Conservation (phyloP, 2,797 vertebrate species). For the Poecilia wingei region DNA sequence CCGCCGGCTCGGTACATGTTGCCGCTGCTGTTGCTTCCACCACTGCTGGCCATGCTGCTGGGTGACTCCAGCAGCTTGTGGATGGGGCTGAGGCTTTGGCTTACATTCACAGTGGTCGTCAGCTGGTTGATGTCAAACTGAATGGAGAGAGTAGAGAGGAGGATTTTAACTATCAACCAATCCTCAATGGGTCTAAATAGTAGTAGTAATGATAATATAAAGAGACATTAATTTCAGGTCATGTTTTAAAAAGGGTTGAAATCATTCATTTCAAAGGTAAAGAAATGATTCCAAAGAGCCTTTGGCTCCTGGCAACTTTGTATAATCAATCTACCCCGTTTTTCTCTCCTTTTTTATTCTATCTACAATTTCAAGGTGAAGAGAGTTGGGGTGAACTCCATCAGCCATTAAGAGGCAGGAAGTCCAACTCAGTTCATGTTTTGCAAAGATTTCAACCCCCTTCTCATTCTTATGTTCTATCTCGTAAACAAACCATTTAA, state of each 20-base stretch:
- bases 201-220: not conserved
- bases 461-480: not conserved
- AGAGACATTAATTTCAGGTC: not conserved
- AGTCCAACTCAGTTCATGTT: not conserved
- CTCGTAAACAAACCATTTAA: not conserved
- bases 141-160: not conserved
- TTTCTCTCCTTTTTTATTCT: not conserved
- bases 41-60: conserved; percentile 39
- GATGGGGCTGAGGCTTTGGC: conserved; percentile 82
- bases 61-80: conserved; percentile 83
- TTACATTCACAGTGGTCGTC: conserved; percentile 85
- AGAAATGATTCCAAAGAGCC: not conserved
- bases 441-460: not conserved
- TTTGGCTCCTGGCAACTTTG: not conserved
- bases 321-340: not conserved
- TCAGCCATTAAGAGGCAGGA: not conserved
- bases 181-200: not conserved
- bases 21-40: conserved; percentile 11
- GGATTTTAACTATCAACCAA: not conserved
- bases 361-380: not conserved
- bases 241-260: not conserved
- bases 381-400: not conserved
- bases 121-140: conserved; percentile 92
- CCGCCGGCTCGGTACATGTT: conserved; percentile 39
- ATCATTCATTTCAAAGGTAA: not conserved